Evolutionary conservation across 2,797 vertebrate species (phyloP), one percentile per base, ranked within the genome.

Genomic region (Nyctalus aviator): DNA sequence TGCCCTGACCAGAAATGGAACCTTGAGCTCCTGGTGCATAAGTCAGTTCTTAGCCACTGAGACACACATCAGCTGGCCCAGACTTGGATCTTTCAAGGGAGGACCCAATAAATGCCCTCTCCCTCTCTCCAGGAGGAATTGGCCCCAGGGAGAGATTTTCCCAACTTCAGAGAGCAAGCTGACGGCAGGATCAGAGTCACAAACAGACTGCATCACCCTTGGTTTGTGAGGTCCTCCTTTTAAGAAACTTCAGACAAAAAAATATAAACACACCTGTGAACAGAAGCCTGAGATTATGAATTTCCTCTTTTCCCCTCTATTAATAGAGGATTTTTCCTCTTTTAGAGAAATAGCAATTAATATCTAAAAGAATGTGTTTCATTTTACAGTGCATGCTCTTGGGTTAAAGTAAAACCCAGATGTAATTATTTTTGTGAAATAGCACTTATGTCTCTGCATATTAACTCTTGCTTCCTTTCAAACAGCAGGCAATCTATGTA

Each of bases 371-470:
- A 88, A 91, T 12, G 3, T 30, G 30, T 76, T 95, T 73, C 46
- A 94, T 90, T 93, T 89, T 85, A 79, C 44, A 94, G 62, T 50
- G 66, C 53, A 76, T 85, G 69, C 32, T 41, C 57, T 88, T 85
- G 50, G 78, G 69, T 90, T 88, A 78, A 64, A 77, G 6, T 72
- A 27, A 23, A 78, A 25, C 73, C 82, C 64, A 85, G 50, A 62
- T 85, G n/a, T 84, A 97, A 97, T 96, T 84, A 83, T 88, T 88
- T 88, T 72, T 79, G 62, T 64, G 48, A 93, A 96, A 93, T 62
- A 83, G 18, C 64, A 57, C 57, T 37, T 88, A 76, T 5, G 21
- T 71, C 48, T 93, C 81, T 62, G 57, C 71, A 55, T 79, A 93
- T 79, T 92, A 94, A 96, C 82, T 88, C 35, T 62, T 66, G 6